Evolutionary conservation across 2,888 invertebrate species (phyloP).

Genomic region (Limnephilus auricula): DNA sequence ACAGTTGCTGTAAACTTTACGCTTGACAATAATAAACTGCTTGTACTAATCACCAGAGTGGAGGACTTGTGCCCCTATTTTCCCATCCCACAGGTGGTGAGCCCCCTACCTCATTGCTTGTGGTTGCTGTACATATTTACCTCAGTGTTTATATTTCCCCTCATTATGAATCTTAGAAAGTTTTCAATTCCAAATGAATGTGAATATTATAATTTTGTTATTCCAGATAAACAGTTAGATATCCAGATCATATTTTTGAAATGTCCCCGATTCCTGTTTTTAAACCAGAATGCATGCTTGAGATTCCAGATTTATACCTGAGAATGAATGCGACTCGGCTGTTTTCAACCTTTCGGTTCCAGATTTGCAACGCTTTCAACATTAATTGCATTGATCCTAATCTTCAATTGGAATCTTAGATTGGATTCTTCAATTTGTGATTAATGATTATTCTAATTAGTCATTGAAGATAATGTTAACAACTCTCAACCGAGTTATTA

Average conservation of each 20-base stretch:
- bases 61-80: constrained; percentile 8
- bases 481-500: no score
- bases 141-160: constrained; percentile 5
- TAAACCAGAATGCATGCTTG: not conserved
- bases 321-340: not conserved
- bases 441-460: not conserved
- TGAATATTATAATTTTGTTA: not conserved
- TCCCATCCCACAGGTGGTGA: not conserved
- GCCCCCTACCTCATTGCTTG: not conserved
- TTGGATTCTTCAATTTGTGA: not conserved
- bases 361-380: not conserved
- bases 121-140: not conserved
- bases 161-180: not conserved
- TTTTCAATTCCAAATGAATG: not conserved
- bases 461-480: no score
- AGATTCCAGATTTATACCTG: not conserved
- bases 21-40: constrained; percentile 33
- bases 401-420: not conserved
- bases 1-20: constrained; percentile 7
- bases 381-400: not conserved
- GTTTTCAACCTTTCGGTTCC: not conserved
- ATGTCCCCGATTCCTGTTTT: not conserved
- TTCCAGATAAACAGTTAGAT: constrained; percentile 10
- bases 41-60: constrained; percentile 35
- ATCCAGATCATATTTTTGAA: not conserved